phyloP scores from a whole-genome alignment of 2,113 vertebrate genomes.

The Danionella cerebrum region DNA sequence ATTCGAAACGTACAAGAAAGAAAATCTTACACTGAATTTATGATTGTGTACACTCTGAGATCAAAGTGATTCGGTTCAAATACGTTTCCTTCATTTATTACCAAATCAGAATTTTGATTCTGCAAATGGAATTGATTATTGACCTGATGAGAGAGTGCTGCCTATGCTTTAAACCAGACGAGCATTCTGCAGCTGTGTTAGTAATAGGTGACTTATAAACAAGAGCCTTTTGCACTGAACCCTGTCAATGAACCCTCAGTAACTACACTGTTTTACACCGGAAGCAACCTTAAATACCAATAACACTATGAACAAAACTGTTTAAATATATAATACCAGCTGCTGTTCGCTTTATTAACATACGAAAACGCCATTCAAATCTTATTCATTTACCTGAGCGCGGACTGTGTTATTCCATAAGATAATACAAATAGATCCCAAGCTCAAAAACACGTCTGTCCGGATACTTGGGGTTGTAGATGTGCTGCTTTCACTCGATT shows the following conservation, averaged over 20 bases:
- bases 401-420: not conserved
- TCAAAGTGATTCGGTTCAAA: too few relatives aligned
- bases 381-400: not conserved
- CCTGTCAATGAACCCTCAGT: constrained; percentile 33
- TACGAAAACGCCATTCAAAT: not conserved
- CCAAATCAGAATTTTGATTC: too few relatives aligned
- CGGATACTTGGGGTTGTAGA: not conserved
- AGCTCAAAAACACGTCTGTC: constrained; percentile 8
- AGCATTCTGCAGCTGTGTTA: constrained; percentile 20
- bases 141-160: too few relatives aligned
- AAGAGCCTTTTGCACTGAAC: constrained; percentile 34
- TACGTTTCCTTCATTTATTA: too few relatives aligned
- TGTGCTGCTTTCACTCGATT: not conserved
- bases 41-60: too few relatives aligned
- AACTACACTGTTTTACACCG: not conserved
- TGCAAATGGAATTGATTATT: not conserved
- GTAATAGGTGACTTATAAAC: constrained; percentile 56
- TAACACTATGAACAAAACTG: not conserved
- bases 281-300: not conserved
- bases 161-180: not conserved
- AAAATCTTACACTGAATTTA: too few relatives aligned
- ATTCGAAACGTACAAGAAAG: not conserved
- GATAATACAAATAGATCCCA: not conserved
- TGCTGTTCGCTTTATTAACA: not conserved
- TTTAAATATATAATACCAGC: not conserved